Base-by-base conservation (phyloP, 1,140 invertebrate genomes). In the Polypedilum pembai region DNA sequence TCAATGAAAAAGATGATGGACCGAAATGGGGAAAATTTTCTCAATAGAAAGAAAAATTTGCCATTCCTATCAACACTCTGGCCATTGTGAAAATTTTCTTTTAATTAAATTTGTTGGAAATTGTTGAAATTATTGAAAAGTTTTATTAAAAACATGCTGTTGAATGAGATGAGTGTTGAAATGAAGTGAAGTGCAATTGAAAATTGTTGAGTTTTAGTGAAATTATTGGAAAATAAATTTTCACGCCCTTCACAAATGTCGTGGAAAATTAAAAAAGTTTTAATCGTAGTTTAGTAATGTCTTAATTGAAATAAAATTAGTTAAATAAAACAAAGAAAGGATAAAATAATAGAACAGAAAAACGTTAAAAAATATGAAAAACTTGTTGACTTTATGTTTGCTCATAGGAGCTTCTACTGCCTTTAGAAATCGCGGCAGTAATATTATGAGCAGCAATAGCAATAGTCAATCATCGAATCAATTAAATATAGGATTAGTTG, bases 401-500 rank as follows among this genome's bases (percentile, higher is more conserved):
- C n/a, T 56, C 45, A n/a, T 56, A n/a, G n/a, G 45, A n/a, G 45
- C 45, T 56, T 12, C n/a, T 56, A n/a, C 45, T n/a, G 17, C 18
- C 18, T 18, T n/a, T 21, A 18, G 65, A 20, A 69, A 69, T 69
- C 20, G 5, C 7, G 5, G 18, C n/a, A 21, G 17, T 69, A 21
- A 7, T 20, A 5, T 1, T 20, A 7, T 2, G 20, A 69, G 17
- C 18, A 18, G 1, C 5, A 69, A 18, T 21, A 69, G 17, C 20
- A 20, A 2, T 8, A 69, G 65, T 21, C 17, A 20, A 12, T 69
- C 65, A 20, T 7, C 17, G 77, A 81, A 82, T 74, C 82, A 83
- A 73, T 78, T 85, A 0, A 83, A 84, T 75, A 83, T 88, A 40
- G 87, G 86, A 17, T 79, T 87, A 21, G 84, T 88, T 72, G 79